Conservation (phyloP, 1,140 invertebrate genomes). For the Penaeus chinensis region DNA sequence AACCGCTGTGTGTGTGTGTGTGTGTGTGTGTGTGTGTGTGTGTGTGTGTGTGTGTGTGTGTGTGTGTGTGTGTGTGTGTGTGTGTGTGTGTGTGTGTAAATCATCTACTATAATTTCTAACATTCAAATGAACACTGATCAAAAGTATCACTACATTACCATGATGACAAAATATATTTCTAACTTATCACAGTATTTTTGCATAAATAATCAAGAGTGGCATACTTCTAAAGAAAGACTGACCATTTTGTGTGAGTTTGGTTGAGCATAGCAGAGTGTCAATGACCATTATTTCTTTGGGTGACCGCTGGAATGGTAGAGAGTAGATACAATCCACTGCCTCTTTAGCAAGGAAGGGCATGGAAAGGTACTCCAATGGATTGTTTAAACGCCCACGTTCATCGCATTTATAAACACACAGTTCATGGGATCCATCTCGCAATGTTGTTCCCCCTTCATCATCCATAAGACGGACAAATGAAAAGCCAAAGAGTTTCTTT, state of each 20-base stretch:
- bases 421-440: slow-evolving; percentile 85
- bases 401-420: slow-evolving; percentile 94
- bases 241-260: slow-evolving; percentile 93
- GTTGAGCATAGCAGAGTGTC: slow-evolving; percentile 91
- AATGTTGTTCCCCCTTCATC: slow-evolving; percentile 83
- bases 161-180: not conserved
- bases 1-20: no score
- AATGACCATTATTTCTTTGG: slow-evolving; percentile 86
- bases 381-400: slow-evolving; percentile 77
- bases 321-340: slow-evolving; percentile 65
- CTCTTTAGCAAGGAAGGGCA: slow-evolving; percentile 66
- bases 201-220: not conserved
- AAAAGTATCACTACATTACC: no score
- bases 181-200: not conserved
- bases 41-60: no score
- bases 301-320: slow-evolving; percentile 79
- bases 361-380: slow-evolving; percentile 57
- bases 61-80: no score
- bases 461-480: slow-evolving; percentile 91
- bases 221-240: slow-evolving; percentile 56
- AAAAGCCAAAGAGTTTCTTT: slow-evolving; percentile 92
- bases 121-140: no score
- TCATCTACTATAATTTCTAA: no score
- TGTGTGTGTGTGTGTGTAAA: no score
- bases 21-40: no score